These are phyloP conservation scores for Stegodyphus mimosarum DNA, from an alignment of 1,140 invertebrate genomes.

Conservation along the genomic window DNA sequence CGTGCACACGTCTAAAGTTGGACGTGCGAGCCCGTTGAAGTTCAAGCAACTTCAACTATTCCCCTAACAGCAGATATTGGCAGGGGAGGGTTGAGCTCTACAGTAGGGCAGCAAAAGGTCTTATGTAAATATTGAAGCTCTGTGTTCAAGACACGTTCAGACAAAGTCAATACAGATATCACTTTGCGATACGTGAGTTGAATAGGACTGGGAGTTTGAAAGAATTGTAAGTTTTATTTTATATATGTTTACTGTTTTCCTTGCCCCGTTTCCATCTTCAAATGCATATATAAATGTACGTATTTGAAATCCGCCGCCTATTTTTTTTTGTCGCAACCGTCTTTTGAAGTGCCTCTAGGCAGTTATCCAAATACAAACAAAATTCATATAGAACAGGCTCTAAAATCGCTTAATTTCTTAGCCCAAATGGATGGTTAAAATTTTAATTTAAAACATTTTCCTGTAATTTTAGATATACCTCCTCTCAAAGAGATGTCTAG, in stretches of 20 bases:
- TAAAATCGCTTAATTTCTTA: too few relatives aligned
- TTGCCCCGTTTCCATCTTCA: conserved; percentile 15
- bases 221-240: conserved; percentile 36
- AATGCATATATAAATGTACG: conserved; percentile 32
- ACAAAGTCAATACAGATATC: conserved; percentile 58
- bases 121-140: conserved; percentile 58
- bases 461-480: too few relatives aligned
- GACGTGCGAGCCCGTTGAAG: conserved; percentile 5
- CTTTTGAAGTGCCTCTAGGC: too few relatives aligned
- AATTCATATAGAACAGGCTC: too few relatives aligned
- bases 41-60: conserved; percentile 40
- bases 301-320: background rate
- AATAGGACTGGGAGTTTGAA: conserved; percentile 22
- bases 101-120: background rate
- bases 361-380: too few relatives aligned
- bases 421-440: too few relatives aligned
- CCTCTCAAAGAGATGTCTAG: too few relatives aligned
- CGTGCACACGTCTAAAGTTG: background rate
- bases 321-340: too few relatives aligned
- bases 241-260: conserved; percentile 45
- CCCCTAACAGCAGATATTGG: conserved; percentile 47
- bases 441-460: too few relatives aligned
- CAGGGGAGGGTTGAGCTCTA: background rate
- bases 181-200: conserved; percentile 51
- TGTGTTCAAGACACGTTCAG: conserved; percentile 40